phyloP scores from a whole-genome alignment of 1,140 invertebrate species.

The Atta colombica region DNA sequence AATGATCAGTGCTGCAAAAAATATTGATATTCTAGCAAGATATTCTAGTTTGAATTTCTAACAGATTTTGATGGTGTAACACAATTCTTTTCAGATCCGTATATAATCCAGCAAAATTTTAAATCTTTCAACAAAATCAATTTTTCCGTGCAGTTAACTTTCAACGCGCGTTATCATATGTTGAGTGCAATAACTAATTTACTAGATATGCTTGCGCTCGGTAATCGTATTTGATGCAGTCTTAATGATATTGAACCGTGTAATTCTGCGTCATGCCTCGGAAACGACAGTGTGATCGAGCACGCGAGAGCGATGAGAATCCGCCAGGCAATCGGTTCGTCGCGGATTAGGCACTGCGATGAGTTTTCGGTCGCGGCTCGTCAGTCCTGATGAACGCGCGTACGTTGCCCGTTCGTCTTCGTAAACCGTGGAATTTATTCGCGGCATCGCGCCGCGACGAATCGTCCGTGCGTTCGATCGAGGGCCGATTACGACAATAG shows the following conservation, averaged over 20 bases:
- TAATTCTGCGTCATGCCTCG: conserved; percentile 32
- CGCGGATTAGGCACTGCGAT: conserved; percentile 34
- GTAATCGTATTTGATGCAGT: conserved; percentile 54
- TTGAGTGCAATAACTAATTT: conserved; percentile 58
- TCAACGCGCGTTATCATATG: neutral
- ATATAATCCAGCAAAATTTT: too few species aligned
- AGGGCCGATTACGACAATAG: conserved; percentile 65
- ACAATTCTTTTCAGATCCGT: too few species aligned
- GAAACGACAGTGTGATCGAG: neutral
- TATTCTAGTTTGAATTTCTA: too few species aligned
- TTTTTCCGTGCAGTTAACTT: conserved; percentile 12
- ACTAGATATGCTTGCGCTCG: conserved; percentile 19
- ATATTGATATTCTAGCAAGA: too few species aligned
- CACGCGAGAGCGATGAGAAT: conserved; percentile 42
- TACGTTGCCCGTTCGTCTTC: conserved; percentile 1
- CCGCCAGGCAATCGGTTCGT: conserved; percentile 41
- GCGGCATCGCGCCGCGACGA: conserved; percentile 33
- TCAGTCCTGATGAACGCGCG: conserved; percentile 25
- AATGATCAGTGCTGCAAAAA: too few species aligned
- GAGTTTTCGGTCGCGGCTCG: neutral
- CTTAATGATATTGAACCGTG: conserved; percentile 63
- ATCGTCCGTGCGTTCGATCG: conserved; percentile 48
- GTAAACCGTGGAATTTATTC: conserved; percentile 6
- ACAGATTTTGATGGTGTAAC: too few species aligned
- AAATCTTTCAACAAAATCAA: too few species aligned